Evolutionary conservation across 2,888 invertebrate species (phyloP).

Genomic region (Plemyria rubiginata): DNA sequence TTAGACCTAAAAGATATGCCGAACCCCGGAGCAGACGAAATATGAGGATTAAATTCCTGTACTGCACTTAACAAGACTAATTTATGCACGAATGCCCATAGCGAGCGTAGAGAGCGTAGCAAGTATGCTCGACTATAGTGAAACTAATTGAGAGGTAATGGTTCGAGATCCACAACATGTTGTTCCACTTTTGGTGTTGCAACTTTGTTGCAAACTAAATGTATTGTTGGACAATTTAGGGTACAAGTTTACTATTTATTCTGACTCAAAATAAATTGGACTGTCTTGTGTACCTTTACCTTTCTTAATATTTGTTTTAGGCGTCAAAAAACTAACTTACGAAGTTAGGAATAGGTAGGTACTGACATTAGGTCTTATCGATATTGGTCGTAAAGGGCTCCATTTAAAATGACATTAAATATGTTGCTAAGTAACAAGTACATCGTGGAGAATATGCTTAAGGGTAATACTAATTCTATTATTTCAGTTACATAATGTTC

Average conservation of each 20-base stretch:
- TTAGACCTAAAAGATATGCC: conserved; percentile 79
- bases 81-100: conserved; percentile 76
- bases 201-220: conserved; percentile 29
- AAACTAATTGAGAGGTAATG: conserved; percentile 82
- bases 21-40: conserved; percentile 79
- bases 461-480: not conserved
- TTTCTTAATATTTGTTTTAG: too few species aligned
- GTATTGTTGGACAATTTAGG: conserved; percentile 13
- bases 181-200: conserved; percentile 43
- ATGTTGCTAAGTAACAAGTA: too few species aligned
- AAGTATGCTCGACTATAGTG: conserved; percentile 67
- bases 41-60: conserved; percentile 84
- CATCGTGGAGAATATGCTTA: too few species aligned
- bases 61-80: conserved; percentile 84
- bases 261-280: not conserved
- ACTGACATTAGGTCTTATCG: too few species aligned
- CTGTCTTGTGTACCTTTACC: too few species aligned
- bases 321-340: too few species aligned
- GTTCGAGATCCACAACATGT: conserved; percentile 66
- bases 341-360: too few species aligned
- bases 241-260: conserved; percentile 1
- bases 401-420: too few species aligned
- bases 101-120: conserved; percentile 31
- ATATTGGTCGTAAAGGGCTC: too few species aligned
- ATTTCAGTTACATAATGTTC: conserved; percentile 4